Evolutionary conservation across 2,797 vertebrate species (phyloP).

Genomic region (Halcyon badia): DNA sequence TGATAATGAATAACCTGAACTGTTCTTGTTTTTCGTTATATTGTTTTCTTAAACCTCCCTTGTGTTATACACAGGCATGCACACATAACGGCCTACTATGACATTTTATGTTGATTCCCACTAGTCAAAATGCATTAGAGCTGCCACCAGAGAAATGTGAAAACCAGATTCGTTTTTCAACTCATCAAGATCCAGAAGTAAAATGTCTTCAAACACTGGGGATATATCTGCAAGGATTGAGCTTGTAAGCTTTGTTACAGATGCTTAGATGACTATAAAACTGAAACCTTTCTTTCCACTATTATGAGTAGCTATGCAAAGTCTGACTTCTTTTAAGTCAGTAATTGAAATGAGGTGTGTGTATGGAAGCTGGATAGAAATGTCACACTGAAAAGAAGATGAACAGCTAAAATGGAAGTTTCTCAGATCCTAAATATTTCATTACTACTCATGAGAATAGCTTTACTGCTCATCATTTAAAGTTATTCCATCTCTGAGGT

Average conservation of each 20-base stretch:
- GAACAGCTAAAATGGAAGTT: constrained; percentile 49
- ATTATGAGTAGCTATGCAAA: neutral
- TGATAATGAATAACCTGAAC: neutral
- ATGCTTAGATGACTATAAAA: constrained; percentile 30
- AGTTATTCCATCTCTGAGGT: constrained; percentile 14
- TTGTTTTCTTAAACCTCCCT: neutral
- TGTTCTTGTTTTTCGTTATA: neutral
- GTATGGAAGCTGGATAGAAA: constrained; percentile 8
- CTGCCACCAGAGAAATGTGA: neutral
- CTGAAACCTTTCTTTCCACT: constrained; percentile 1
- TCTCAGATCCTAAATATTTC: constrained; percentile 46
- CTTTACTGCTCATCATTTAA: constrained; percentile 39
- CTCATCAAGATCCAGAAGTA: constrained; percentile 20
- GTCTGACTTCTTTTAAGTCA: neutral
- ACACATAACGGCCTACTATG: neutral
- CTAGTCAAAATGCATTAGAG: constrained; percentile 9
- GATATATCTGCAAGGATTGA: constrained; percentile 1
- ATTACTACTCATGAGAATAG: constrained; percentile 38
- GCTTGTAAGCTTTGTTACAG: constrained; percentile 5
- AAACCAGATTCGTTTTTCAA: neutral
- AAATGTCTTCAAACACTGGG: neutral
- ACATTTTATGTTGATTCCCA: neutral
- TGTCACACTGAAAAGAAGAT: neutral
- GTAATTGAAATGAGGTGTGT: constrained; percentile 8
- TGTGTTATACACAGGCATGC: neutral